Evolutionary conservation across 2,113 vertebrate genomes (phyloP).

Genomic region (Indri indri): DNA sequence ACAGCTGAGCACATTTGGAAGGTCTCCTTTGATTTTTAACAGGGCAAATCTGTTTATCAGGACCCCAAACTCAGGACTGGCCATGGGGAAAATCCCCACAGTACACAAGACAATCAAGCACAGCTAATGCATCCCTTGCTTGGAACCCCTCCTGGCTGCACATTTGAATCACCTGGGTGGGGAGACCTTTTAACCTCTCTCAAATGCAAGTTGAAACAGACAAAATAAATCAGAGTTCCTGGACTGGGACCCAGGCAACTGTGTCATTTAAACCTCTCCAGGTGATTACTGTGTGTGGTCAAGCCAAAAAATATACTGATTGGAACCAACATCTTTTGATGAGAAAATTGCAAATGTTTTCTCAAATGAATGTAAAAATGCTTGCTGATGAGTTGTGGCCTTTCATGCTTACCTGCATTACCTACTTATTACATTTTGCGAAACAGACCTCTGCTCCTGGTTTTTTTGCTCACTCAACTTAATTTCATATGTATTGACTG

Average conservation of each 20-base stretch:
- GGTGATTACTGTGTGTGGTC: not conserved
- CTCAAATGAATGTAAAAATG: not conserved
- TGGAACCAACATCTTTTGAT: not conserved
- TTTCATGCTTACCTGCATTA: not conserved
- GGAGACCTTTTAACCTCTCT: not conserved
- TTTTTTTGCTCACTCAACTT: not conserved
- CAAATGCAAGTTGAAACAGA: not conserved
- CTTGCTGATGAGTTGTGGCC: not conserved
- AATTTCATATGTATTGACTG: not conserved
- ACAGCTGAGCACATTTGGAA: not conserved
- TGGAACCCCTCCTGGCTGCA: not conserved
- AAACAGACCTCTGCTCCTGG: not conserved
- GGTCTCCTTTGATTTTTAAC: too few species aligned
- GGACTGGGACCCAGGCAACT: not conserved
- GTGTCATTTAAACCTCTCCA: not conserved
- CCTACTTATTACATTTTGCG: not conserved
- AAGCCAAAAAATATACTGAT: not conserved
- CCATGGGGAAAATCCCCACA: not conserved
- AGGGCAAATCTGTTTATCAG: not conserved
- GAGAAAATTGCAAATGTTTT: not conserved
- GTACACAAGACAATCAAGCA: not conserved
- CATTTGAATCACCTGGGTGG: not conserved
- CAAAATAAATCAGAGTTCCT: not conserved
- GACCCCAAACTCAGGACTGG: not conserved
- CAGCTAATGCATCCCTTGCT: fast-evolving